Base-by-base conservation (phyloP, 2,113 vertebrate species). In the Paraplagusia blochii region DNA sequence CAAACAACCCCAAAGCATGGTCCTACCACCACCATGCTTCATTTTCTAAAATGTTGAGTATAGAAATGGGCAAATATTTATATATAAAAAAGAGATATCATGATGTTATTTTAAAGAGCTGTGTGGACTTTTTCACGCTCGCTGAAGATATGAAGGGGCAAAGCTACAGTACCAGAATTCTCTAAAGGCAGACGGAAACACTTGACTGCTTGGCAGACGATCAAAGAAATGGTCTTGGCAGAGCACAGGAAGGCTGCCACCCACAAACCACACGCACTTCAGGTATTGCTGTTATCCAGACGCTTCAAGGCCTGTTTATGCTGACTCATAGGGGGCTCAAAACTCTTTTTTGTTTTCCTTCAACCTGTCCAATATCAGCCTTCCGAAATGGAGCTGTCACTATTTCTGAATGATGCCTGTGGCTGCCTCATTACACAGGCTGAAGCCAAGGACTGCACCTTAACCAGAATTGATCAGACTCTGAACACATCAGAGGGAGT, bases 381-480 rank as follows among this genome's bases (percentile, higher is more conserved):
- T 11, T 50, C 19, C 65, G 44, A 74, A 71, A 72, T 60, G 8
- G 42, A 73, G 42, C 68, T 5, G 18, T 17, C 65, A 56, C 29
- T 57, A 10, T 63, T 70, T 57, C 15, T 61, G 57, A 84, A 59
- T 40, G 65, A 83, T 68, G 58, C 58, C 53, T 38, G 35, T 69
- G 59, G 58, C 71, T 61, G 62, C 45, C 56, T 84, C 67, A 72
- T 74, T 74, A 81, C 45, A 50, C 52, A 29, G 49, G 18, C 58
- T 58, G 65, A 67, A 75, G 63, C 69, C 50, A 56, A 59, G 76
- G 55, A 58, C 42, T 36, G 42, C 58, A 48, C 44, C 57, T 73
- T 71, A 81, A 72, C 66, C 47, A 62, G 71, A 71, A 74, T 67
- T 60, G 69, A 82, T 84, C 66, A 36, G 71, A 52, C 63, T 69